Conservation (phyloP, 1,140 invertebrate species). For the Ceratoteleas bidentatus region DNA sequence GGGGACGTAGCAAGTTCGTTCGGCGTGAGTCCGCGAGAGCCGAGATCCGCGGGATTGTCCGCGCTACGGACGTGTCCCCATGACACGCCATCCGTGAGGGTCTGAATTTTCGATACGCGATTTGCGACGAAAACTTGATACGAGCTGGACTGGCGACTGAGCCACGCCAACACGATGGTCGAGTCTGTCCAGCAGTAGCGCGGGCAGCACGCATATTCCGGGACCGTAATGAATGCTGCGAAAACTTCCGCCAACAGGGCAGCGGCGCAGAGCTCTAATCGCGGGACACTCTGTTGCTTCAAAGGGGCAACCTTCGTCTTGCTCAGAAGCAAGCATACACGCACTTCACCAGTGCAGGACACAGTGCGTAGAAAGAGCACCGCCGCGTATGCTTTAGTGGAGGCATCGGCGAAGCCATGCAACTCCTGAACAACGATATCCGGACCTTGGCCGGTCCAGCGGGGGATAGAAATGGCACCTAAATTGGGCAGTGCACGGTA, state of each 20-base stretch:
- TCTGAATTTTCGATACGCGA: neutral
- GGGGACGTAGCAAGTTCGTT: too few species aligned
- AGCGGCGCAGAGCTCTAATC: neutral
- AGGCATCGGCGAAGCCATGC: neutral
- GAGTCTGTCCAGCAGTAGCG: neutral
- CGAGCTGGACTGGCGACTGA: neutral
- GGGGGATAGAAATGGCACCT: neutral
- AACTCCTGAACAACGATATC: neutral
- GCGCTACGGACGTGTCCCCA: too few species aligned
- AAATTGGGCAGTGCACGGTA: too few species aligned
- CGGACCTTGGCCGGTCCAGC: neutral
- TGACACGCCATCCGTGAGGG: neutral
- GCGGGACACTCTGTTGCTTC: neutral
- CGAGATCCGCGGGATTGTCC: too few species aligned
- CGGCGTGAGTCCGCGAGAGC: too few species aligned
- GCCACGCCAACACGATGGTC: neutral
- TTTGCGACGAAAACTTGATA: neutral
- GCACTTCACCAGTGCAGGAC: neutral
- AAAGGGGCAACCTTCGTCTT: neutral
- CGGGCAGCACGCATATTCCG: neutral
- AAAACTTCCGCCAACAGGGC: neutral
- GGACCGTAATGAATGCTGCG: neutral
- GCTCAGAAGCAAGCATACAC: neutral
- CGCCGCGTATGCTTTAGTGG: neutral
- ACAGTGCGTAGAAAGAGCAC: neutral